phyloP scores from a whole-genome alignment of 2,113 vertebrate species.

The Cyprinodon tularosa region DNA sequence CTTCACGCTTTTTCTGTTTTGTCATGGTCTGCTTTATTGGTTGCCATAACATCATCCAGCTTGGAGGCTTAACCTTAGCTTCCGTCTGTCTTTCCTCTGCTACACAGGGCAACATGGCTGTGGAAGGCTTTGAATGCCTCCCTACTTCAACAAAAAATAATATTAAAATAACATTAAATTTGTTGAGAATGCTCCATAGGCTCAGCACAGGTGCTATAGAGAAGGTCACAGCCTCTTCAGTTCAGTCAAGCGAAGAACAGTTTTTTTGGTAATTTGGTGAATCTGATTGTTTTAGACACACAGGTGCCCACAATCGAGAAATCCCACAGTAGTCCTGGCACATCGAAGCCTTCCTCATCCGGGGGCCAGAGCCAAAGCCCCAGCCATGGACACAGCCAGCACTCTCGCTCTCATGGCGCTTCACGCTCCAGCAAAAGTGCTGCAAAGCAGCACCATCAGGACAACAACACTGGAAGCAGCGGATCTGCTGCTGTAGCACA shows the following conservation, averaged over 20 bases:
- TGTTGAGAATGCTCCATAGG: slow-evolving; percentile 4
- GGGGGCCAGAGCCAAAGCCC: slow-evolving; percentile 86
- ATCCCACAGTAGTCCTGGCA: slow-evolving; percentile 96
- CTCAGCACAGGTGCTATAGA: slow-evolving; percentile 10
- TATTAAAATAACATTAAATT: slow-evolving; percentile 39
- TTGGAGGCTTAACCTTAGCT: slow-evolving; percentile 58
- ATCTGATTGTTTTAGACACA: slow-evolving; percentile 90
- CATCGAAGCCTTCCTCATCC: slow-evolving; percentile 93
- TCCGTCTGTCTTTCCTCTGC: slow-evolving; percentile 41
- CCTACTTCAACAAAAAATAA: slow-evolving; percentile 21
- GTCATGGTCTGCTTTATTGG: slow-evolving; percentile 66
- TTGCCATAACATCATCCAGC: slow-evolving; percentile 63
- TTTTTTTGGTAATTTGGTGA: slow-evolving; percentile 72
- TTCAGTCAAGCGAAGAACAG: slow-evolving; percentile 14
- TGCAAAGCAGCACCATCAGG: slow-evolving; percentile 90
- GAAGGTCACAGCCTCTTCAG: slow-evolving; percentile 33
- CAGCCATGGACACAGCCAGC: slow-evolving; percentile 75
- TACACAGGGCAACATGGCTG: slow-evolving; percentile 53
- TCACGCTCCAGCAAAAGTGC: slow-evolving; percentile 94
- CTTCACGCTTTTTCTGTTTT: slow-evolving; percentile 74
- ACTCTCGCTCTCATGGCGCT: slow-evolving; percentile 91
- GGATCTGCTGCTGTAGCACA: slow-evolving; percentile 82
- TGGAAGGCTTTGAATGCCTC: slow-evolving; percentile 72
- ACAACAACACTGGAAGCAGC: slow-evolving; percentile 67
- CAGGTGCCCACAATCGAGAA: slow-evolving; percentile 97